These are phyloP conservation scores for Hecatera dysodea DNA, from an alignment of 2,888 invertebrate genomes.

Conservation along the genomic window DNA sequence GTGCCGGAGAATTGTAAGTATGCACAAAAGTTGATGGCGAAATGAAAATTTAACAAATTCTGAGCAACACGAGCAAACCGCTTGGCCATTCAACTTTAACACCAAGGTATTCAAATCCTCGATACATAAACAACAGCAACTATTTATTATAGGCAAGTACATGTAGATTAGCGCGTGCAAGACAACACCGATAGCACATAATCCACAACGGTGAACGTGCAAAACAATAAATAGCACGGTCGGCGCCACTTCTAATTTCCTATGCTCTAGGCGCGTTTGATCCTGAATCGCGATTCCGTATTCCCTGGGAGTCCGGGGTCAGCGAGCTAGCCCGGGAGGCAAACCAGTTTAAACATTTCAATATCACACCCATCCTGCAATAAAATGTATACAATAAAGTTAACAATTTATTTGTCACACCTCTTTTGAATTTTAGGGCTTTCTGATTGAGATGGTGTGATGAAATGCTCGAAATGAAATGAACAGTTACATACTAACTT, in stretches of 20 bases:
- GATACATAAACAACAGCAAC: constrained; percentile 56
- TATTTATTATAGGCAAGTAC: constrained; percentile 62
- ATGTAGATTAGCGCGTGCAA: constrained; percentile 66
- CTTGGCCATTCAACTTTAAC: constrained; percentile 52
- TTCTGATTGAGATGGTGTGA: constrained; percentile 29
- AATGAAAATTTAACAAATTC: constrained; percentile 11
- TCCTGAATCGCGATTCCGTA: constrained; percentile 84
- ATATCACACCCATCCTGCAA: constrained; percentile 86
- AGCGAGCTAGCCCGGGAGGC: constrained; percentile 81
- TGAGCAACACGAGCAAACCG: constrained; percentile 6
- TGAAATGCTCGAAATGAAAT: no score
- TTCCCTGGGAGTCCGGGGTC: constrained; percentile 86
- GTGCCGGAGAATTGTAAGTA: background rate
- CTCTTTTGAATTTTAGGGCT: constrained; percentile 52
- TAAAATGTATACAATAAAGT: constrained; percentile 71
- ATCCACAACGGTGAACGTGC: constrained; percentile 73
- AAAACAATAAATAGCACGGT: constrained; percentile 82
- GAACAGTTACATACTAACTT: background rate
- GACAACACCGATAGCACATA: constrained; percentile 67
- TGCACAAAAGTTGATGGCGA: background rate
- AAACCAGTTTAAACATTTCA: constrained; percentile 89
- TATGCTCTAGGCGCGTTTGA: constrained; percentile 79
- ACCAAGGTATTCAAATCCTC: constrained; percentile 49
- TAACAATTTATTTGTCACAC: constrained; percentile 65
- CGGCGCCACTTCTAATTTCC: constrained; percentile 87